Evolutionary conservation across 2,888 invertebrate genomes (phyloP).

Genomic region (Hermodice carunculata): DNA sequence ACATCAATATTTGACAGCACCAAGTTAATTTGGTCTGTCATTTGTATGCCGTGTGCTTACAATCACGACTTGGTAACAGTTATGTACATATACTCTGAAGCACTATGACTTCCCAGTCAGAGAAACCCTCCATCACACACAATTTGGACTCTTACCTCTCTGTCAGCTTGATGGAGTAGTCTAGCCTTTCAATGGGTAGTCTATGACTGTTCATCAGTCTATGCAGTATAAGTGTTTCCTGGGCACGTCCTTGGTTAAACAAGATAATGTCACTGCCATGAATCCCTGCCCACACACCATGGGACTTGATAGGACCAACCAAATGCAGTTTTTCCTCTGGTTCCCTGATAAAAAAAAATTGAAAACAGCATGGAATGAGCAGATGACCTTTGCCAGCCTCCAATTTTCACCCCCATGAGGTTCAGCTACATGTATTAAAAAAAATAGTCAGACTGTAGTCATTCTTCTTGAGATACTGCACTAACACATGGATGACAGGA

Average conservation of each 20-base stretch:
- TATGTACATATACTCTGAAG: background rate
- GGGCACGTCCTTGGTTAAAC: constrained; percentile 55
- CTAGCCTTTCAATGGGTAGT: constrained; percentile 38
- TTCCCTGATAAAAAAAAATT: background rate
- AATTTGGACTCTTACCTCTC: constrained; percentile 39
- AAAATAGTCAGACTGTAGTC: no score
- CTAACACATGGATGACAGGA: no score
- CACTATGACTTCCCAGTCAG: background rate
- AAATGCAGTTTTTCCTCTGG: background rate
- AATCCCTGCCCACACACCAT: constrained; percentile 31
- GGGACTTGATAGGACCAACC: constrained; percentile 4
- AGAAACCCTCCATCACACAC: background rate
- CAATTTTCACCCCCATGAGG: no score
- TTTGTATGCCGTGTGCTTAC: background rate
- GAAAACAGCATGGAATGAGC: background rate
- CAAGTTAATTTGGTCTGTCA: no score
- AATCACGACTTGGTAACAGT: background rate
- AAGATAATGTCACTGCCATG: constrained; percentile 49
- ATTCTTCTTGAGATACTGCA: no score
- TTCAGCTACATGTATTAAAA: no score
- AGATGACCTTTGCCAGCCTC: background rate
- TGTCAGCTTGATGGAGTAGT: constrained; percentile 44
- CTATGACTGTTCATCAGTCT: constrained; percentile 52
- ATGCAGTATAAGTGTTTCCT: constrained; percentile 53
- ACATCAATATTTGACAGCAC: no score